These are phyloP conservation scores for Mesaphorura yosii DNA, from an alignment of 1,140 invertebrate genomes.

Conservation along the genomic window DNA sequence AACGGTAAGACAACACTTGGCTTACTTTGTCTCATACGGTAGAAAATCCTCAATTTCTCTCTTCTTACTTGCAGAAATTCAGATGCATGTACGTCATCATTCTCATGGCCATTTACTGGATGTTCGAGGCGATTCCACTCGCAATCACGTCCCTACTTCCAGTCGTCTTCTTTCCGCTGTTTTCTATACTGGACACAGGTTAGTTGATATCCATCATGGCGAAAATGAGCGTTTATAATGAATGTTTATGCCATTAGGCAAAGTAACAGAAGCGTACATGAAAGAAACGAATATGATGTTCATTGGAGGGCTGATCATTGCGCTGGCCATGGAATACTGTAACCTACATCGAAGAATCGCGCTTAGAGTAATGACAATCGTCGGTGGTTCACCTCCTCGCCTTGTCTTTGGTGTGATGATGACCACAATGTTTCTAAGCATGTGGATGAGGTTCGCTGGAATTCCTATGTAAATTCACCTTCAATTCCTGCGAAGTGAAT, in stretches of 20 bases:
- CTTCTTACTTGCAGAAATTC: constrained; percentile 34
- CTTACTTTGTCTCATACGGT: no score
- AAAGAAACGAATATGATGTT: constrained; percentile 44
- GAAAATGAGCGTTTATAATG: background rate
- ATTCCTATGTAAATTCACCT: no score
- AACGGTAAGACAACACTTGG: no score
- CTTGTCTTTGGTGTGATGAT: constrained; percentile 40
- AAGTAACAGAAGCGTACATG: constrained; percentile 12
- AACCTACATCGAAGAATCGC: constrained; percentile 39
- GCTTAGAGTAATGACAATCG: constrained; percentile 35
- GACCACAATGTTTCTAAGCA: constrained; percentile 40
- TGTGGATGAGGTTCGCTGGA: no score
- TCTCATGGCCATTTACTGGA: constrained; percentile 74
- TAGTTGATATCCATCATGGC: constrained; percentile 25
- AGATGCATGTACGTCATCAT: constrained; percentile 62
- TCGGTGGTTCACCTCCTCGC: constrained; percentile 33
- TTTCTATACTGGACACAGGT: constrained; percentile 54
- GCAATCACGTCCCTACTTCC: constrained; percentile 71
- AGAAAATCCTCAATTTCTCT: no score
- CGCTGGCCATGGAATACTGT: constrained; percentile 38
- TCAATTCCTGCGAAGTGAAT: no score
- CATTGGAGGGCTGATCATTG: constrained; percentile 44
- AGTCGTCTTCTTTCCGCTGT: constrained; percentile 63
- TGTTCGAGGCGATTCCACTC: constrained; percentile 66
- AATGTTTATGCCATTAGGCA: background rate